These are phyloP conservation scores for Temnothorax unifasciatus DNA, from an alignment of 2,888 invertebrate genomes.

Conservation along the genomic window DNA sequence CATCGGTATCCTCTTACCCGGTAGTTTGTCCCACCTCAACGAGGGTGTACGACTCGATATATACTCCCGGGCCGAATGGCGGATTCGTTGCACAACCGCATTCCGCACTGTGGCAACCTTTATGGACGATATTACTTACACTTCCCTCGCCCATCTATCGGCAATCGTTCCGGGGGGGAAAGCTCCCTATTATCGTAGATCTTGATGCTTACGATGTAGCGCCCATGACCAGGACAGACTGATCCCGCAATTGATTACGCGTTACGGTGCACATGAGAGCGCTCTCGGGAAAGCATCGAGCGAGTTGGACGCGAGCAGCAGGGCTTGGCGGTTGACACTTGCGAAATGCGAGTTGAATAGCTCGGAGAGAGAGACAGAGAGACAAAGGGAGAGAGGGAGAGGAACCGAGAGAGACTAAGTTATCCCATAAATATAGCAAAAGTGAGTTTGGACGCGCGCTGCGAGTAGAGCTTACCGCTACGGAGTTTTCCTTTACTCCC, in stretches of 20 bases:
- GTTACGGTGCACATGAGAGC: constrained; percentile 2
- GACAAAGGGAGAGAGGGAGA: not conserved
- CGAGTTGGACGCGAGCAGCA: constrained; percentile 3
- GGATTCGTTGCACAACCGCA: constrained; percentile 52
- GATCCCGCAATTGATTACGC: constrained; percentile 50
- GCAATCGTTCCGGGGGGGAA: constrained; percentile 6
- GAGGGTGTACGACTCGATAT: constrained; percentile 34
- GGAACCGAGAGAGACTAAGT: not conserved
- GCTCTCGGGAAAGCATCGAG: constrained; percentile 15
- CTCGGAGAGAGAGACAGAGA: not conserved
- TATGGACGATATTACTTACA: constrained; percentile 65
- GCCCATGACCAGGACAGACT: constrained; percentile 10
- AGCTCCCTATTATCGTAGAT: constrained; percentile 47
- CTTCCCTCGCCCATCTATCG: not conserved
- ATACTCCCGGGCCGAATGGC: constrained; percentile 50
- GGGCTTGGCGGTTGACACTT: constrained; percentile 24
- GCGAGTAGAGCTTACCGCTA: not conserved
- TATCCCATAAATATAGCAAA: constrained; percentile 19
- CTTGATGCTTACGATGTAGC: constrained; percentile 46
- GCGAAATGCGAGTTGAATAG: constrained; percentile 21
- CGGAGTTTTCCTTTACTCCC: not conserved
- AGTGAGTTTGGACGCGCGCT: constrained; percentile 2
- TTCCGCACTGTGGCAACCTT: constrained; percentile 57
- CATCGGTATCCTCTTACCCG: constrained; percentile 60
- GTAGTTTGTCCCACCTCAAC: constrained; percentile 64